phyloP scores from a whole-genome alignment of 2,797 vertebrate species.

The Periparus ater region DNA sequence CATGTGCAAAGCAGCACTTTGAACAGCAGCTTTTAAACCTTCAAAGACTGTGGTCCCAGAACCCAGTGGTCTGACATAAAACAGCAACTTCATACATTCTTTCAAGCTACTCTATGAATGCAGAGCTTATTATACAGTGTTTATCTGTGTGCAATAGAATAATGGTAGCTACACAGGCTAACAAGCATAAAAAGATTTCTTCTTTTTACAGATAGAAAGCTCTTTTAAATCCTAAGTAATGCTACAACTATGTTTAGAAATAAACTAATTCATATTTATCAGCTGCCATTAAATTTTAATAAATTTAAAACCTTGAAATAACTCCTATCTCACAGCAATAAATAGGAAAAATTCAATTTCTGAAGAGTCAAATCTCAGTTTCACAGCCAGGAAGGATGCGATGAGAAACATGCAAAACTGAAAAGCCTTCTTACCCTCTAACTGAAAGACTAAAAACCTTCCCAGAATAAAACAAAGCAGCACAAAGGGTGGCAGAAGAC shows the following conservation, averaged over 20 bases:
- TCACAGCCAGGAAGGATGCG: background rate
- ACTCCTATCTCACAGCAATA: background rate
- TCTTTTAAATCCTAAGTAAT: background rate
- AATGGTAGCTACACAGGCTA: background rate
- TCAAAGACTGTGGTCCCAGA: background rate
- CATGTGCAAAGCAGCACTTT: background rate
- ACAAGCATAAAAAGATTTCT: background rate
- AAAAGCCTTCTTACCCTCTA: background rate
- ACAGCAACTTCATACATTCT: background rate
- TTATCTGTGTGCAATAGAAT: background rate
- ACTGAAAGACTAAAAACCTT: background rate
- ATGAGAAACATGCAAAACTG: background rate
- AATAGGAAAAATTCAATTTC: background rate
- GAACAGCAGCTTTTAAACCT: background rate
- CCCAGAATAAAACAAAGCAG: background rate
- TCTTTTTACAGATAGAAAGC: background rate
- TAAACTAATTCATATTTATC: background rate
- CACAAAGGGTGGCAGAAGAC: background rate
- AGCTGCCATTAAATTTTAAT: background rate
- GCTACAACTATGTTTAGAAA: background rate
- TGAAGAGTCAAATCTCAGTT: background rate
- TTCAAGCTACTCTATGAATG: background rate
- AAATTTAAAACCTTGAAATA: constrained; percentile 12
- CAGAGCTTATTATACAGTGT: background rate
- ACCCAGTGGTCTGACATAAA: background rate